Conservation (phyloP, 1,140 invertebrate species). For the Aporrectodea caliginosa region DNA sequence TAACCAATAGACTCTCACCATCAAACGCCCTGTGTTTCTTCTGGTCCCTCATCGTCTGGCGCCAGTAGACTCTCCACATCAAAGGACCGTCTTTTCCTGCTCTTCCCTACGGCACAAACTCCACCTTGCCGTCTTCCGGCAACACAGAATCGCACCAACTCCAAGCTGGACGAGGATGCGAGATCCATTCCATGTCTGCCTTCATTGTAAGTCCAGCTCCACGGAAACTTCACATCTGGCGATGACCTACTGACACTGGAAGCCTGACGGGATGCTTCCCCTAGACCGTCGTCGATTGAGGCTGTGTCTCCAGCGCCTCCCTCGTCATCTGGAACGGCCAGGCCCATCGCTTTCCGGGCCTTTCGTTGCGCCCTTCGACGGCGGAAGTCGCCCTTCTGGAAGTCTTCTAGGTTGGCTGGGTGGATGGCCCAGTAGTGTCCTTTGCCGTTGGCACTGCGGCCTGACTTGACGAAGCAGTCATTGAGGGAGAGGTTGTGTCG, state of each 20-base stretch:
- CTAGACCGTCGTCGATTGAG: constrained; percentile 29
- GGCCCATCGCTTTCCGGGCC: constrained; percentile 90
- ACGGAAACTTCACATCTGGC: too few relatives aligned
- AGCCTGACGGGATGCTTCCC: neutral
- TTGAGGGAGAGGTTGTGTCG: constrained; percentile 82
- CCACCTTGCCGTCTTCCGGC: constrained; percentile 18
- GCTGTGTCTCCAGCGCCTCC: constrained; percentile 82
- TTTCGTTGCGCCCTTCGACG: too few relatives aligned
- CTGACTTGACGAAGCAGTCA: constrained; percentile 95
- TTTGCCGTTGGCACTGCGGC: constrained; percentile 57
- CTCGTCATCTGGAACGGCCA: constrained; percentile 84
- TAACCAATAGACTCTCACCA: too few relatives aligned
- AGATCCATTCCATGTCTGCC: too few relatives aligned
- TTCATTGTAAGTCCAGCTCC: too few relatives aligned
- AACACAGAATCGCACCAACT: neutral
- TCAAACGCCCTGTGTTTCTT: too few relatives aligned
- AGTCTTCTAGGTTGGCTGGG: constrained; percentile 91
- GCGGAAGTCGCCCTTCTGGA: constrained; percentile 90
- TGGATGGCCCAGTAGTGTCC: constrained; percentile 84
- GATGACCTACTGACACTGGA: too few relatives aligned
- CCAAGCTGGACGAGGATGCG: too few relatives aligned
- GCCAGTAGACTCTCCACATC: constrained; percentile 90
- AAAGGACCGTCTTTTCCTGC: constrained; percentile 75
- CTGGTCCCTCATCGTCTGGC: too few relatives aligned
- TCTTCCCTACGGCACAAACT: constrained; percentile 28